Base-by-base conservation (phyloP, 2,888 invertebrate species). In the Drosophila differens region DNA sequence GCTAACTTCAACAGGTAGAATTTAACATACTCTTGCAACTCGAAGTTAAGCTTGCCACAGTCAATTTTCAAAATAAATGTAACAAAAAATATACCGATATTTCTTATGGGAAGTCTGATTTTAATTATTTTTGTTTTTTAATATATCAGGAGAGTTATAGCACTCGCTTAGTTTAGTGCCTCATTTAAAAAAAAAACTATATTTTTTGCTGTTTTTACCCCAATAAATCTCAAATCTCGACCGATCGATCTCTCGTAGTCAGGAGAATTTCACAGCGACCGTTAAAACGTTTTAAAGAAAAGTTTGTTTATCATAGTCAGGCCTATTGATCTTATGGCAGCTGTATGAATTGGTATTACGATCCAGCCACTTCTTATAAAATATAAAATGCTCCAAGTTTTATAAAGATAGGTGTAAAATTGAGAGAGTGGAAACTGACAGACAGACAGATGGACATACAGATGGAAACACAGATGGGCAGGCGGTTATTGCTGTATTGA, bases 81-180 rank as follows among this genome's bases (percentile, higher is more conserved):
- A 35, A 16, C 7, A 19, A 39, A 4, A 19, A 10, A 4, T 1
- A 0, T 4, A 10, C 19, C 0, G 9, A 10, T n/a, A 4, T n/a
- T 41, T 41, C n/a, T n/a, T 28, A 5, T 28, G 28, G 4, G 28
- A 28, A 4, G 4, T 5, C 28, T 28, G 28, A 28, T 28, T 28
- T 28, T 4, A 3, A 16, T 35, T 35, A 35, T 16, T 37, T 5
- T 14, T 32, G 9, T 4, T 33, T 12, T 4, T 33, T 33, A 33
- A 33, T 33, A 33, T 12, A 33, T 12, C 33, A 19, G 25, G 25
- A 25, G 25, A 25, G 25, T 25, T 25, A 25, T 25, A 25, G 25
- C 25, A 25, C 25, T 25, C 25, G 25, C 25, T 22, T 14, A 22
- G 14, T 47, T 10, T n/a, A 5, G 5, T 39, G 22, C 14, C 14